These are phyloP conservation scores for Zaprionus capensis DNA, from an alignment of 1,140 invertebrate species.

Conservation along the genomic window DNA sequence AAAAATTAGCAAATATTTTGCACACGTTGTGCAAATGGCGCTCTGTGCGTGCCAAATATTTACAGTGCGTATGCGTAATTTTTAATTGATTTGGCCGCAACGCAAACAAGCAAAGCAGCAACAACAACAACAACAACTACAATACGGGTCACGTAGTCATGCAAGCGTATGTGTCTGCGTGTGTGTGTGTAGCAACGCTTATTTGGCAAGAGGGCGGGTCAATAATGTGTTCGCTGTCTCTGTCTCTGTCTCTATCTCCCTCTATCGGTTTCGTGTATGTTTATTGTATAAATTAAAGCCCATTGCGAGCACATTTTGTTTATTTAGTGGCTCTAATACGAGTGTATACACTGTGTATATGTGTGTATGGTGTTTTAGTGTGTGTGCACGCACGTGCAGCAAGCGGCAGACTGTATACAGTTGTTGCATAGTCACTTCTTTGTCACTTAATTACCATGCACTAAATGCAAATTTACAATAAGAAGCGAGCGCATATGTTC, in stretches of 20 bases:
- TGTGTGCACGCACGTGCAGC: slow-evolving; percentile 25
- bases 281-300: slow-evolving; percentile 74
- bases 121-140: not conserved
- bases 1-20: slow-evolving; percentile 48
- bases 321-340: slow-evolving; percentile 43
- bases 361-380: not conserved
- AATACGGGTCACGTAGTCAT: slow-evolving; percentile 28
- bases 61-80: slow-evolving; percentile 79
- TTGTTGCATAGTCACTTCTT: slow-evolving; percentile 49
- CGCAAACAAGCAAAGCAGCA: slow-evolving; percentile 61
- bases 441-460: slow-evolving; percentile 51
- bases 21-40: slow-evolving; percentile 57
- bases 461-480: slow-evolving; percentile 41
- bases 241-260: not conserved
- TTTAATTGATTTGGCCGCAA: slow-evolving; percentile 78
- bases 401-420: slow-evolving; percentile 29
- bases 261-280: slow-evolving; percentile 37
- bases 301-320: slow-evolving; percentile 57
- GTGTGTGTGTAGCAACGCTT: slow-evolving; percentile 4
- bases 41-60: slow-evolving; percentile 64
- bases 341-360: not conserved
- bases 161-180: slow-evolving; percentile 25
- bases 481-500: slow-evolving; percentile 9
- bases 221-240: slow-evolving; percentile 30
- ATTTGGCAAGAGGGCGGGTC: slow-evolving; percentile 18